phyloP scores from a whole-genome alignment of 2,888 invertebrate genomes.

The Tiliacea aurago region DNA sequence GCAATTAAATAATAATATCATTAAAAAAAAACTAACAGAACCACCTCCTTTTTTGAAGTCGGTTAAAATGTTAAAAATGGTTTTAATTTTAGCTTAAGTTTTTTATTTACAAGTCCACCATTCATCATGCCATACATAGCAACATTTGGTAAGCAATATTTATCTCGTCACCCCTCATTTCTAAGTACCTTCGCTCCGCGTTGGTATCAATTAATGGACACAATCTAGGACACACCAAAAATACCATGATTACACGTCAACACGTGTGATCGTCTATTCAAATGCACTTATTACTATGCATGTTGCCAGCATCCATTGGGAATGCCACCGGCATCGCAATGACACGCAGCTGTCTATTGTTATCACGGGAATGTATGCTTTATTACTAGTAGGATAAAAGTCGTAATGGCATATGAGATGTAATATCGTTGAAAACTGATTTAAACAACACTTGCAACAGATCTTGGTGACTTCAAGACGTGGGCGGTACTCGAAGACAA shows the following conservation, averaged over 20 bases:
- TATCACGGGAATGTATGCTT: conserved; percentile 40
- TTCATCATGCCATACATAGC: conserved; percentile 16
- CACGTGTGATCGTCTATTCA: conserved; percentile 60
- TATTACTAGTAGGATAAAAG: conserved; percentile 28
- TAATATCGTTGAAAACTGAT: conserved; percentile 55
- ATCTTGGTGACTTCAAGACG: conserved; percentile 42
- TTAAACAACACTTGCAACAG: conserved; percentile 50
- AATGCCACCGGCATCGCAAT: conserved; percentile 47
- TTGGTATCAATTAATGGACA: conserved; percentile 57
- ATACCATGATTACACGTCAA: conserved; percentile 59
- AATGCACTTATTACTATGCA: conserved; percentile 59
- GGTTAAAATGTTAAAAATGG: not conserved
- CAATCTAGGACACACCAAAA: conserved; percentile 58
- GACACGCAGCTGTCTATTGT: conserved; percentile 53
- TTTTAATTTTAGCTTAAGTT: not conserved
- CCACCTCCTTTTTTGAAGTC: too few species aligned
- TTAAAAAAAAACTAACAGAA: too few species aligned
- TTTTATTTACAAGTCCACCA: conserved; percentile 1
- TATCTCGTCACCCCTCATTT: conserved; percentile 24
- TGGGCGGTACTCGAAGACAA: conserved; percentile 36
- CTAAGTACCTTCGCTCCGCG: conserved; percentile 36
- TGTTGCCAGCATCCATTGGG: conserved; percentile 46
- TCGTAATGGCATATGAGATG: conserved; percentile 11
- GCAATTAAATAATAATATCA: too few species aligned
- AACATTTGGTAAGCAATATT: conserved; percentile 37